phyloP scores from a whole-genome alignment of 2,888 invertebrate genomes.

The Periphyllus acericola region DNA sequence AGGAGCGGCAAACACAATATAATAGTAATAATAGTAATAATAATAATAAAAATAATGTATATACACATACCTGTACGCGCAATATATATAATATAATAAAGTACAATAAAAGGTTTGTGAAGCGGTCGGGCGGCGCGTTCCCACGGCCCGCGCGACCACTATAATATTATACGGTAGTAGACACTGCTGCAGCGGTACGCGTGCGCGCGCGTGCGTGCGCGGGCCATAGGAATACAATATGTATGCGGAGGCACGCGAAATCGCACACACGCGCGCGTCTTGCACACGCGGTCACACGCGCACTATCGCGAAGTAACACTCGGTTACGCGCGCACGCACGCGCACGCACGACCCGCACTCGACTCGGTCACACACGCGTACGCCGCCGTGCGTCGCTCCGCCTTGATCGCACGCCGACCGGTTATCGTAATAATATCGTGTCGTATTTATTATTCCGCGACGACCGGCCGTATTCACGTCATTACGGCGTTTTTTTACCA shows the following conservation, averaged over 20 bases:
- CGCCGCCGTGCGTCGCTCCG: neutral
- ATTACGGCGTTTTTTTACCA: neutral
- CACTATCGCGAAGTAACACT: neutral
- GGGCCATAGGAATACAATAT: neutral
- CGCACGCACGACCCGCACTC: neutral
- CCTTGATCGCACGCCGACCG: constrained; percentile 1
- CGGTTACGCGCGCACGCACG: neutral
- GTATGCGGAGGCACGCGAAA: constrained; percentile 47
- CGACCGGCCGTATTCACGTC: neutral
- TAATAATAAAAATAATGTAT: constrained; percentile 14
- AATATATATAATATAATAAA: constrained; percentile 23
- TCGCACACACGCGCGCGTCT: neutral
- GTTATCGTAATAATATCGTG: neutral
- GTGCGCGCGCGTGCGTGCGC: neutral
- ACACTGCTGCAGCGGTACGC: neutral
- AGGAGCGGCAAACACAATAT: constrained; percentile 29
- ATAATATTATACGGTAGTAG: neutral
- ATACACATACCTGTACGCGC: neutral
- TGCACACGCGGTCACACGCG: neutral
- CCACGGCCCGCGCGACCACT: constrained; percentile 52
- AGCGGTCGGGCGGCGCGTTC: constrained; percentile 59
- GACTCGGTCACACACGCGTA: neutral
- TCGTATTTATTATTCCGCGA: neutral
- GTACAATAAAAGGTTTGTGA: constrained; percentile 61
- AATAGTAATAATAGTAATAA: constrained; percentile 50